These are phyloP conservation scores for Galerucella calmariensis DNA, from an alignment of 2,888 invertebrate genomes.

Conservation along the genomic window DNA sequence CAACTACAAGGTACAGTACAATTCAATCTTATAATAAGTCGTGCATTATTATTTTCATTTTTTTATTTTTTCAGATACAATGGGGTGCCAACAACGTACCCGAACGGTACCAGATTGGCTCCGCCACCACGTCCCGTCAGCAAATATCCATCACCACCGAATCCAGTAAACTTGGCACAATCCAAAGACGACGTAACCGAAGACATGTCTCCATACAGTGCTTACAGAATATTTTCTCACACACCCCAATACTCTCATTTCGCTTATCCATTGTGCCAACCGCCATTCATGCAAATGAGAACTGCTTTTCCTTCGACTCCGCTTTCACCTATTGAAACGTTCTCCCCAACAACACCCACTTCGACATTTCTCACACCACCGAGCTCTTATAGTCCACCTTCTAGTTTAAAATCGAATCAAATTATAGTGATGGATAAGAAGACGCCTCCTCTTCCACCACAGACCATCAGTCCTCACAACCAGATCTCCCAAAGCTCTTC, in stretches of 20 bases:
- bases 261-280: slow-evolving; percentile 50
- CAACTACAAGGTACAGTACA: slow-evolving; percentile 67
- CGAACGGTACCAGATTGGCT: slow-evolving; percentile 59
- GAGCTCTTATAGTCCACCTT: slow-evolving; percentile 57
- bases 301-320: slow-evolving; percentile 65
- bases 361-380: slow-evolving; percentile 61
- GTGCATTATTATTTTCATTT: slow-evolving; percentile 27
- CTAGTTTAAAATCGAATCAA: slow-evolving; percentile 49
- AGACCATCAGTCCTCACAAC: slow-evolving; percentile 48
- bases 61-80: slow-evolving; percentile 61
- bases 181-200: slow-evolving; percentile 60
- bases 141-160: slow-evolving; percentile 63
- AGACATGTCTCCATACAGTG: slow-evolving; percentile 55
- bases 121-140: slow-evolving; percentile 56
- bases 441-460: slow-evolving; percentile 60
- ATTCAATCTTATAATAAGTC: background rate
- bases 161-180: slow-evolving; percentile 64
- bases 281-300: slow-evolving; percentile 63
- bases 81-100: slow-evolving; percentile 58
- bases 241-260: slow-evolving; percentile 53
- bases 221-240: slow-evolving; percentile 58
- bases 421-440: slow-evolving; percentile 51
- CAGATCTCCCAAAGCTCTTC: slow-evolving; percentile 56
- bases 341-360: slow-evolving; percentile 62
- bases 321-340: slow-evolving; percentile 62